phyloP scores from a whole-genome alignment of 1,140 invertebrate species.

The Triops longicaudatus region DNA sequence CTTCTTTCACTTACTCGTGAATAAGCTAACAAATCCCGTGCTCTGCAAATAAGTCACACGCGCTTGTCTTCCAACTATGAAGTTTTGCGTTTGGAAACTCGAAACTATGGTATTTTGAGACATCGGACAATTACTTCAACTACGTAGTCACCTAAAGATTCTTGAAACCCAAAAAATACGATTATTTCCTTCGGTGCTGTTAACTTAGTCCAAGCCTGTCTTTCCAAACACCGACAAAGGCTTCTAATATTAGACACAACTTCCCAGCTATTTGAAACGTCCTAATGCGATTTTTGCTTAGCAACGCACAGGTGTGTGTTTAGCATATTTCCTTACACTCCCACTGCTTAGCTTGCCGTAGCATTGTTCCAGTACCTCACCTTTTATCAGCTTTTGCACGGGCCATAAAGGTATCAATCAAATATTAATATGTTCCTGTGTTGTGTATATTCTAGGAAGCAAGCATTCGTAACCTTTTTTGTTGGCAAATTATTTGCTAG shows the following conservation, averaged over 20 bases:
- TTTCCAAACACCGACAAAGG: neutral
- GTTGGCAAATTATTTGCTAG: neutral
- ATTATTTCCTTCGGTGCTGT: neutral
- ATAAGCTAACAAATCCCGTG: neutral
- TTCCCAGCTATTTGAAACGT: neutral
- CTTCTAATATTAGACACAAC: slow-evolving; percentile 2
- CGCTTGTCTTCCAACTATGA: too few species aligned
- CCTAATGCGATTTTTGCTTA: neutral
- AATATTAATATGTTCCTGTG: too few species aligned
- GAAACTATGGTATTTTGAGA: too few species aligned
- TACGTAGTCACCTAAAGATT: neutral
- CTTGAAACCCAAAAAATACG: neutral
- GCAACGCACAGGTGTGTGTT: neutral
- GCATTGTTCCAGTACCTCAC: neutral
- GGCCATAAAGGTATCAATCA: too few species aligned
- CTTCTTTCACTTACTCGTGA: too few species aligned
- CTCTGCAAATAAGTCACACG: neutral
- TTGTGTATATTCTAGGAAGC: neutral
- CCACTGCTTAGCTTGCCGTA: neutral
- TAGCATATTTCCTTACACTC: neutral
- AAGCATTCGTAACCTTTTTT: neutral
- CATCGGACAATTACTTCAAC: neutral
- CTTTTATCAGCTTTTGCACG: too few species aligned
- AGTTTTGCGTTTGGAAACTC: too few species aligned
- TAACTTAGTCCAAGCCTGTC: neutral